phyloP scores from a whole-genome alignment of 2,888 invertebrate species.

The Amphipyra berbera region DNA sequence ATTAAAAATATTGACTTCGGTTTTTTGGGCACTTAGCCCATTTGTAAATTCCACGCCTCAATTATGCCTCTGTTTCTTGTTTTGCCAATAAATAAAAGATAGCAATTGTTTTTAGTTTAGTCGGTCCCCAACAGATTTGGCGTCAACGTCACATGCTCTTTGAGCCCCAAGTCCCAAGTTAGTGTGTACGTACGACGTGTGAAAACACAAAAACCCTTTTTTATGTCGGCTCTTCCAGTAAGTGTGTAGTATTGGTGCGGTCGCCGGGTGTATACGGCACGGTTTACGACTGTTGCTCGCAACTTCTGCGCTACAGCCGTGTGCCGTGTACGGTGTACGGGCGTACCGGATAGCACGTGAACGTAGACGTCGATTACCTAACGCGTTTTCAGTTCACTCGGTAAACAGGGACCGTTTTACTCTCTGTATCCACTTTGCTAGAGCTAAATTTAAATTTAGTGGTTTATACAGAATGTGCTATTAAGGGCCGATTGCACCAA shows the following conservation, averaged over 20 bases:
- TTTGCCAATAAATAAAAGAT: too few relatives aligned
- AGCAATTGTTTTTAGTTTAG: too few relatives aligned
- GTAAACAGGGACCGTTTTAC: slow-evolving; percentile 47
- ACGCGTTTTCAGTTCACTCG: slow-evolving; percentile 57
- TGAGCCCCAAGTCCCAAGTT: too few relatives aligned
- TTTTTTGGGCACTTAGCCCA: too few relatives aligned
- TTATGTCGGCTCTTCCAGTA: slow-evolving; percentile 40
- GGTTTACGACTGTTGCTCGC: slow-evolving; percentile 73
- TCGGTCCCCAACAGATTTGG: too few relatives aligned
- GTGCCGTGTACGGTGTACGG: background rate
- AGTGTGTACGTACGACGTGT: too few relatives aligned
- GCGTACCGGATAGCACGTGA: slow-evolving; percentile 56
- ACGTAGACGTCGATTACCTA: slow-evolving; percentile 62
- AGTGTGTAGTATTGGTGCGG: slow-evolving; percentile 15
- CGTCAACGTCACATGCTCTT: too few relatives aligned
- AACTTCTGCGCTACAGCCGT: slow-evolving; percentile 59
- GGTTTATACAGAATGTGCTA: slow-evolving; percentile 13
- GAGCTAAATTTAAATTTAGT: slow-evolving; percentile 44
- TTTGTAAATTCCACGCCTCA: too few relatives aligned
- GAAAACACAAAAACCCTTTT: background rate
- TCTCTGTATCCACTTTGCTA: slow-evolving; percentile 41
- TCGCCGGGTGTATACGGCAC: slow-evolving; percentile 57
- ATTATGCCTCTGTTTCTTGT: too few relatives aligned
- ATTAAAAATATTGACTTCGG: too few relatives aligned
- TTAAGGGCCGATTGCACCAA: too few relatives aligned